Evolutionary conservation across 2,797 vertebrate genomes (phyloP), one percentile per base, ranked within the genome.

Genomic region (Argentina silus): DNA sequence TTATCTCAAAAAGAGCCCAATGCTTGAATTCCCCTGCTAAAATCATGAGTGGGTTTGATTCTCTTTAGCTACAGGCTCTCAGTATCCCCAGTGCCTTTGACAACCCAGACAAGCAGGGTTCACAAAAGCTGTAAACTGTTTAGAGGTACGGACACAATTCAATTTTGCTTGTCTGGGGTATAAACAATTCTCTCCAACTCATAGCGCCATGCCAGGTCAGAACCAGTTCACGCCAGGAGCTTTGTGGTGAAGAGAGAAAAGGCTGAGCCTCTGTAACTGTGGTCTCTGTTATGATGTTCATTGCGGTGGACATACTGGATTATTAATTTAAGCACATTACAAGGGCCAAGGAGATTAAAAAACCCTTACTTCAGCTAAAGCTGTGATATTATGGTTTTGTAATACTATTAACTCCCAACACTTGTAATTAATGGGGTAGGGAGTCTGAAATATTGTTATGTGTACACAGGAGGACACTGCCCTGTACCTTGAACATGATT

Each of bases 141-240:
- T 77, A 77, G 70, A 74, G 79, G 48, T 74, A 85, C 74, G 59
- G 66, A 78, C 82, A 78, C 76, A 81, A 78, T 81, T 85, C 55
- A 68, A 27, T 80, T 75, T 79, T 72, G 70, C 47, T 87, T 75
- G 75, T 85, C 72, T 78, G 73, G 77, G 71, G 57, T 59, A 23
- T 82, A 78, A 88, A 86, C 77, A 72, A 48, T 74, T 81, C 82
- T 78, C 70, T 70, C 66, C 78, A 82, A 78, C 73, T 79, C 80
- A 77, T 36, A 75, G 47, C 9, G n/a, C 64, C 63, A 45, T 2
- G 19, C 51, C 2, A 15, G 47, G 10, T 47, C 66, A 72, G 59
- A 21, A 23, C 6, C 11, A 47, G 68, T 14, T 64, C 42, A 36
- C 45, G 50, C 57, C 57, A 14, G 60, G 51, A 59, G 70, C 43